These are phyloP conservation scores for Candoia aspera DNA, from an alignment of 2,113 vertebrate genomes.

Conservation along the genomic window DNA sequence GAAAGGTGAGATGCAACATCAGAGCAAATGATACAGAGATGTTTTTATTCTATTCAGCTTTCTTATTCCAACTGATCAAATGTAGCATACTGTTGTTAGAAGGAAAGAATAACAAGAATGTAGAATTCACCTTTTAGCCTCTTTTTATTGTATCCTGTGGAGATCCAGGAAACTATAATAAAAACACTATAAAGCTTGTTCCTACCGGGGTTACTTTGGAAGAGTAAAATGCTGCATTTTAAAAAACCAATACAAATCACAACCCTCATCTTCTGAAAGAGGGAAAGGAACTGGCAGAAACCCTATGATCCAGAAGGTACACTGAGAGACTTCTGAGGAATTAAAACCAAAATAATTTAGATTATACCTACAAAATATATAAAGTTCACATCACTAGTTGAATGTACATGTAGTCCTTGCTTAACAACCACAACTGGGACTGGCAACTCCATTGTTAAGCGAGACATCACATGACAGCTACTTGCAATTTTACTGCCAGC, in stretches of 20 bases:
- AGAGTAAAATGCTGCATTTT: background rate
- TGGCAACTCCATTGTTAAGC: background rate
- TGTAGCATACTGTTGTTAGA: background rate
- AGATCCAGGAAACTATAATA: background rate
- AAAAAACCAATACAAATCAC: background rate
- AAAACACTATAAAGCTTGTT: background rate
- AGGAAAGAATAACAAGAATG: conserved; percentile 5
- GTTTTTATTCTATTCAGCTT: background rate
- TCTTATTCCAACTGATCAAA: background rate
- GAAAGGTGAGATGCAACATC: conserved; percentile 40
- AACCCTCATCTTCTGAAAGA: background rate
- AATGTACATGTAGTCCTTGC: background rate
- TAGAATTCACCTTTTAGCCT: background rate
- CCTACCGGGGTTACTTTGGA: background rate
- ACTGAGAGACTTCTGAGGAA: background rate
- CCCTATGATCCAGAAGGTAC: background rate
- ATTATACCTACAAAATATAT: background rate
- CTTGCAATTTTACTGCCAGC: background rate
- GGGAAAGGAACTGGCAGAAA: background rate
- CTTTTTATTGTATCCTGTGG: background rate
- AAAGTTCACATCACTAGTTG: background rate
- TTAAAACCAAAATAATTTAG: background rate
- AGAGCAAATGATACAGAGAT: background rate
- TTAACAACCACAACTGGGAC: background rate
- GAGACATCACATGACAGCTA: background rate